Evolutionary conservation across 2,113 vertebrate species (phyloP), one percentile per base, ranked within the genome.

Genomic region (Scomber colias): DNA sequence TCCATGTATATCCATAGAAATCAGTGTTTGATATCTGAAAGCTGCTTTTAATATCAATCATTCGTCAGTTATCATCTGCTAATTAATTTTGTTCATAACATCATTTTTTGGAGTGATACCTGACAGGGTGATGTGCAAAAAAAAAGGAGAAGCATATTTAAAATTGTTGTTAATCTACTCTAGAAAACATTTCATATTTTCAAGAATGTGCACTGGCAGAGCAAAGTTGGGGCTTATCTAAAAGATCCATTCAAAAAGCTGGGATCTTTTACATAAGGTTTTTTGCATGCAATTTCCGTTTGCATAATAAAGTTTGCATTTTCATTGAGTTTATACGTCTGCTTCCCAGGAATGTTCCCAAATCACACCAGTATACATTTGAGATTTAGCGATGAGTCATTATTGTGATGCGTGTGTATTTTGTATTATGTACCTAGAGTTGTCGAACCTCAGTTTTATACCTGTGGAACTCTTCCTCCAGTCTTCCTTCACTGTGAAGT

Each of bases 271-370:
- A 89, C 87, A 93, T 90, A 92, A 75, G 48, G 62, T 82, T 91
- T 91, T 91, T 93, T 94, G 91, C 93, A 93, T 92, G 84, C 85
- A 91, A 89, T 92, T 88, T 89, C 89, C 71, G 87, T 90, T 90
- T 85, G 88, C 81, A 74, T 82, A 77, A 91, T 91, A 79, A 71
- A 85, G 73, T 89, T 86, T 89, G 83, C 83, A 91, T 83, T 90
- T 86, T 72, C 70, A 86, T 86, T 68, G 76, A 75, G 79, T 91
- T 85, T 85, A 64, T 65, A 81, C 71, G 9, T 86, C 69, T 85
- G 88, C 92, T 91, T 56, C 69, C 87, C 77, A 93, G 90, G 92
- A 94, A 93, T 86, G 71, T 79, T 55, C 66, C 79, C 46, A 74
- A 82, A 88, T 89, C 86, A 87, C 80, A 67, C 64, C 81, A 27